A percentile compares a stretch with the other conserved stretches of the same genome.
Conservation (phyloP, 2,113 vertebrate species). For the Conger conger region DNA sequence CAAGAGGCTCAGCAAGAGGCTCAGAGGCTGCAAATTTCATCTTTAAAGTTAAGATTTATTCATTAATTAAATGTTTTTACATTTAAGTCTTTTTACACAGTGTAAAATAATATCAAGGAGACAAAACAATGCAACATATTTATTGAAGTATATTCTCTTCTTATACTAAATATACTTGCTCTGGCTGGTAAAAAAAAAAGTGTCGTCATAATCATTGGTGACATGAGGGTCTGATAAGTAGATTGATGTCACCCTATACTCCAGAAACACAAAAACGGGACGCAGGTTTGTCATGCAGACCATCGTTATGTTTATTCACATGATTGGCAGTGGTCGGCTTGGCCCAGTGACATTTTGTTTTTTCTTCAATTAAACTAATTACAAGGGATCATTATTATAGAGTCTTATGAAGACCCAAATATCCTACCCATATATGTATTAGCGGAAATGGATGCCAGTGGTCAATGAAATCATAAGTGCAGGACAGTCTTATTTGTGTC, state of each 20-base stretch:
- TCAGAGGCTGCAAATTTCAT: not conserved
- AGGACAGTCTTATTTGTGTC: not conserved
- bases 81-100: no score
- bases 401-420: no score
- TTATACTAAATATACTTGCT: no score
- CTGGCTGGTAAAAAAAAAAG: no score
- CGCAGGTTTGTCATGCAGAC: not conserved
- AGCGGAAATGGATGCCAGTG: no score
- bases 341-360: not conserved
- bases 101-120: not conserved
- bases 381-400: no score
- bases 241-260: not conserved
- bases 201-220: no score
- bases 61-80: not conserved
- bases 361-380: no score
- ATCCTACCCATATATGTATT: no score
- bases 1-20: constrained; percentile 1
- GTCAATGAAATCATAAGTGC: not conserved
- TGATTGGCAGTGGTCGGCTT: not conserved
- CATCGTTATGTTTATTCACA: not conserved
- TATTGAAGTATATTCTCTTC: no score
- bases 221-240: no score
- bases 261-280: not conserved
- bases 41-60: constrained; percentile 19
- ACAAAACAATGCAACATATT: constrained; percentile 4